A percentile compares a stretch with the other conserved stretches of the same genome.
Evolutionary conservation across 2,888 invertebrate genomes (phyloP).

Genomic region (Xanthorhoe spadicearia): DNA sequence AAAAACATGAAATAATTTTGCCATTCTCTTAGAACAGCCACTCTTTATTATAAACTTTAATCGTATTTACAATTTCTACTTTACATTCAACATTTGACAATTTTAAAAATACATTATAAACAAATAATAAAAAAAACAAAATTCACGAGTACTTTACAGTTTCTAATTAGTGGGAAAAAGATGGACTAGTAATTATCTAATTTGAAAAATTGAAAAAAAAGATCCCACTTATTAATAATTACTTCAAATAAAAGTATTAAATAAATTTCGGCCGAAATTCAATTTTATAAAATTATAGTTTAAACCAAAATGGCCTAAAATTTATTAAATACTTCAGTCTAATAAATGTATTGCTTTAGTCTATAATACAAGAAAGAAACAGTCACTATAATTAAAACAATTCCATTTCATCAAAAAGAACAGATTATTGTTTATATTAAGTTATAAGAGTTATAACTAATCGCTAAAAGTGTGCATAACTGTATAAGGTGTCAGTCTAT

Average conservation of each 20-base stretch:
- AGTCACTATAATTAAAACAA: constrained; percentile 45
- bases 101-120: constrained; percentile 84
- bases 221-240: constrained; percentile 55
- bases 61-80: constrained; percentile 84
- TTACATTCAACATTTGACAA: constrained; percentile 83
- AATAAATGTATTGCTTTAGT: constrained; percentile 78
- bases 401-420: constrained; percentile 50
- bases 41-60: constrained; percentile 85
- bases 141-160: constrained; percentile 76
- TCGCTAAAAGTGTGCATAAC: constrained; percentile 80
- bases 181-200: constrained; percentile 81
- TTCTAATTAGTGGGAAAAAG: constrained; percentile 71
- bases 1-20: constrained; percentile 58
- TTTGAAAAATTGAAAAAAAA: constrained; percentile 74
- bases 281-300: constrained; percentile 67
- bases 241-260: constrained; percentile 65
- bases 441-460: constrained; percentile 62
- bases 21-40: constrained; percentile 77
- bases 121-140: constrained; percentile 76
- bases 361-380: constrained; percentile 74
- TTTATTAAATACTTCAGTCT: constrained; percentile 81
- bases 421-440: constrained; percentile 47
- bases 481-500: constrained; percentile 83
- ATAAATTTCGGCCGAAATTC: constrained; percentile 74
- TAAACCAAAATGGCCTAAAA: constrained; percentile 66